Evolutionary conservation across 2,113 vertebrate species (phyloP), one percentile per base, ranked within the genome.

Genomic region (Cyprinus carpio): DNA sequence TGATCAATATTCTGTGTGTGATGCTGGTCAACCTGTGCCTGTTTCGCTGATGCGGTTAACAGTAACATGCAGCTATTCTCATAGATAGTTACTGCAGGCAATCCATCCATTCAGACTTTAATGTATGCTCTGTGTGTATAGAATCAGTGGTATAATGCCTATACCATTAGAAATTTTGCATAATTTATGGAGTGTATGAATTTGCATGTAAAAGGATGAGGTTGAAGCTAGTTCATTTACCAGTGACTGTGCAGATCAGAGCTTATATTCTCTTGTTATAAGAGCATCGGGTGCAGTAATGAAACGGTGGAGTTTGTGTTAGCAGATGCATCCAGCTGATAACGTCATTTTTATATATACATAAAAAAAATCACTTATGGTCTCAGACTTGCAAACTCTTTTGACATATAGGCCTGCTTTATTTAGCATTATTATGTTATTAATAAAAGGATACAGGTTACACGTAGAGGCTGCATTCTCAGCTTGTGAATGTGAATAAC

Each of bases 51-150:
- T 29, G 25, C 67, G 13, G 81, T 82, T 72, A 51, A 71, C 16
- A 82, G 81, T 82, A 82, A 40, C 65, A 71, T 72, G 20, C 81
- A 56, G 64, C 31, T 72, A 72, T 82, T 82, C 65, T 37, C 65
- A 54, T 23, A 56, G 46, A 72, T 71, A 69, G 25, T 82, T 51
- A 58, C 81, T 54, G 65, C 65, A 72, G 49, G 65, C 46, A 82
- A 82, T 82, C 64, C 65, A 72, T 82, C 65, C 56, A 80, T 15
- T 27, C 58, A 46, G 62, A 81, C 79, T 67, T 5, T 51, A 51
- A 67, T 34, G 78, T 31, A 18, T 1, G 18, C 43, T 69, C 62
- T 51, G 20, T 46, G 60, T 67, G 25, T n/a, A 67, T 67, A 51
- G 27, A 27, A 81, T 65, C 27, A 81, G 76, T 6, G 23, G 76